phyloP scores from a whole-genome alignment of 2,888 invertebrate species.

The Drosophila lacicola region DNA sequence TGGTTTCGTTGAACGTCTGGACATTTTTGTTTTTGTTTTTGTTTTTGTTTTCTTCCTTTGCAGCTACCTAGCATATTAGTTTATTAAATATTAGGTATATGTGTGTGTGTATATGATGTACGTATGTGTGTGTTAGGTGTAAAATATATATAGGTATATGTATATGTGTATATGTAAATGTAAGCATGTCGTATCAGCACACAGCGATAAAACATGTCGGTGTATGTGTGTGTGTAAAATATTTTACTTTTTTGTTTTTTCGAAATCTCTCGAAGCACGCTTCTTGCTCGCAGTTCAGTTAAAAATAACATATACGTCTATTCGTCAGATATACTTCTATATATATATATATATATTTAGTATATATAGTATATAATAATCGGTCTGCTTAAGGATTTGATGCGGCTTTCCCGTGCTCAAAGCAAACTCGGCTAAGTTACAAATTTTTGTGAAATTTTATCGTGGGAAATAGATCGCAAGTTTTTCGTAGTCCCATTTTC shows the following conservation, averaged over 20 bases:
- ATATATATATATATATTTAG: too few relatives aligned
- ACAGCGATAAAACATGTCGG: constrained; percentile 42
- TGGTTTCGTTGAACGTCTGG: constrained; percentile 79
- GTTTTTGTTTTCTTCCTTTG: constrained; percentile 11
- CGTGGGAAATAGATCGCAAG: neutral
- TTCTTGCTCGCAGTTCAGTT: constrained; percentile 12
- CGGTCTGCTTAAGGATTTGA: neutral
- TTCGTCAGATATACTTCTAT: neutral
- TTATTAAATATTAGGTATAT: constrained; percentile 45
- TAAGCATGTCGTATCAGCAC: constrained; percentile 46
- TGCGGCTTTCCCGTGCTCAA: neutral
- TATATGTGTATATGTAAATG: constrained; percentile 27
- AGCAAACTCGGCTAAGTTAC: neutral
- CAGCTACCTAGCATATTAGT: constrained; percentile 56
- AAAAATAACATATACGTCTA: constrained; percentile 10
- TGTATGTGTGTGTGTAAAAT: constrained; percentile 34
- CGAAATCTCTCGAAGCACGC: constrained; percentile 27
- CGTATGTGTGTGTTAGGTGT: constrained; percentile 48
- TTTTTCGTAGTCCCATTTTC: neutral
- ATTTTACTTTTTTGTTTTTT: constrained; percentile 36
- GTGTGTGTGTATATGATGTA: constrained; percentile 58
- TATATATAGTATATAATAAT: neutral
- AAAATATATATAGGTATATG: constrained; percentile 28
- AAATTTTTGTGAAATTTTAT: neutral
- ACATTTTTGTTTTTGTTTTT: constrained; percentile 50